phyloP scores from a whole-genome alignment of 2,888 invertebrate species.

The Dasysyrphus albostriatus region DNA sequence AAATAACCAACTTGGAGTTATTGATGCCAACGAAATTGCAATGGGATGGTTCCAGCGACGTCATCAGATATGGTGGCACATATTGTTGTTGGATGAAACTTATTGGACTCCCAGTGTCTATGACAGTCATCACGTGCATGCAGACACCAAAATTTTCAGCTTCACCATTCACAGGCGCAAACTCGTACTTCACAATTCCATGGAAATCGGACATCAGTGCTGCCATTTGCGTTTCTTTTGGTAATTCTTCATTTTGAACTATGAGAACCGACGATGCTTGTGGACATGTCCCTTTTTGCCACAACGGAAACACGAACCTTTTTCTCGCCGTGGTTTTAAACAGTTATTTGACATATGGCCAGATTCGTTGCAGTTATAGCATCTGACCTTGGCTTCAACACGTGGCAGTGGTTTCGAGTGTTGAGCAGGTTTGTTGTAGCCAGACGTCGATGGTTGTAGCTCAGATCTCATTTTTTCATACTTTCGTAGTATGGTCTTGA shows the following conservation, averaged over 20 bases:
- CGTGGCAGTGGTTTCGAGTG: too few species aligned
- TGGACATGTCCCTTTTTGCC: constrained; percentile 35
- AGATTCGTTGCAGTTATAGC: too few species aligned
- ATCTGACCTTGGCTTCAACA: too few species aligned
- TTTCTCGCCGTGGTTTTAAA: constrained; percentile 32
- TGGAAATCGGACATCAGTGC: constrained; percentile 40
- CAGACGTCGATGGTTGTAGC: constrained; percentile 7
- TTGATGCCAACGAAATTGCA: constrained; percentile 30
- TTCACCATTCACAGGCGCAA: too few species aligned
- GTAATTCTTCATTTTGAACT: not conserved
- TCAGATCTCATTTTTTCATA: constrained; percentile 42
- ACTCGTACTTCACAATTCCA: not conserved
- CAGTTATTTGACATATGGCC: constrained; percentile 20
- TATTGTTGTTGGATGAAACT: too few species aligned
- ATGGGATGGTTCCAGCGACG: too few species aligned
- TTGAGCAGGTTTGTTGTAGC: not conserved
- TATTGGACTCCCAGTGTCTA: too few species aligned
- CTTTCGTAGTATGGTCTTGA: constrained; percentile 20
- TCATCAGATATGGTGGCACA: too few species aligned
- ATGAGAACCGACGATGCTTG: constrained; percentile 21
- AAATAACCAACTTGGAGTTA: constrained; percentile 34
- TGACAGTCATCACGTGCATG: too few species aligned
- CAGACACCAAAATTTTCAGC: too few species aligned
- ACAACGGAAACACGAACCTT: constrained; percentile 40
- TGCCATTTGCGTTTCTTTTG: not conserved